Conservation (phyloP, 2,888 invertebrate genomes). For the Dolomedes plantarius region DNA sequence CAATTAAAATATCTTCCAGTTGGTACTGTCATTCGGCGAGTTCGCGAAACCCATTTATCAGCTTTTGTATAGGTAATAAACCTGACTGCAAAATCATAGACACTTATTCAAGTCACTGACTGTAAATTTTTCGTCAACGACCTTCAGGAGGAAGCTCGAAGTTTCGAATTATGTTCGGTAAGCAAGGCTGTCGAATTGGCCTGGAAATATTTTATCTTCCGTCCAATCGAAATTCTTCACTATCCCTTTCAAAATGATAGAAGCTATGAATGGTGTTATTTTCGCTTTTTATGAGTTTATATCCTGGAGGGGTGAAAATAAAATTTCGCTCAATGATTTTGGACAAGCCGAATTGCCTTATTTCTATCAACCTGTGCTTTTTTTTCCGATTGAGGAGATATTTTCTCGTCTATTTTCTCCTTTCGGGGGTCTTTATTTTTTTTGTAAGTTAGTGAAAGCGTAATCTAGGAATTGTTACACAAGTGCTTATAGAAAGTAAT, state of each 20-base stretch:
- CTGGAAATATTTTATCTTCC: constrained; percentile 18
- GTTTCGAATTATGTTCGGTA: not conserved
- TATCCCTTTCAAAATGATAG: not conserved
- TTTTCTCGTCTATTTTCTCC: not conserved
- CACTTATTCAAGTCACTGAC: constrained; percentile 54
- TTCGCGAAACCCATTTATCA: constrained; percentile 47
- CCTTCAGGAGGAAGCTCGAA: constrained; percentile 35
- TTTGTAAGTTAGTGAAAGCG: too few species aligned
- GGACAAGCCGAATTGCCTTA: not conserved
- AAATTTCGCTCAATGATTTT: not conserved
- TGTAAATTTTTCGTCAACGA: constrained; percentile 55
- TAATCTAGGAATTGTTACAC: too few species aligned
- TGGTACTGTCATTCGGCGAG: not conserved
- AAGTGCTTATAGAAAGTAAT: too few species aligned
- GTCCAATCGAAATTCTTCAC: not conserved
- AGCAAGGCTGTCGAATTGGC: not conserved
- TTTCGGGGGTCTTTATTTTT: too few species aligned
- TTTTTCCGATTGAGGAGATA: not conserved
- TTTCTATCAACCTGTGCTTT: not conserved
- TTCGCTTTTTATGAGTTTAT: not conserved
- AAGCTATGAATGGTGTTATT: not conserved
- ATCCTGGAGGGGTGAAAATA: not conserved
- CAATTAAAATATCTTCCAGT: not conserved
- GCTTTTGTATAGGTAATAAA: constrained; percentile 23
- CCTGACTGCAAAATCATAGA: not conserved